Conservation (phyloP, 2,888 invertebrate species). For the Pelosia muscerda region DNA sequence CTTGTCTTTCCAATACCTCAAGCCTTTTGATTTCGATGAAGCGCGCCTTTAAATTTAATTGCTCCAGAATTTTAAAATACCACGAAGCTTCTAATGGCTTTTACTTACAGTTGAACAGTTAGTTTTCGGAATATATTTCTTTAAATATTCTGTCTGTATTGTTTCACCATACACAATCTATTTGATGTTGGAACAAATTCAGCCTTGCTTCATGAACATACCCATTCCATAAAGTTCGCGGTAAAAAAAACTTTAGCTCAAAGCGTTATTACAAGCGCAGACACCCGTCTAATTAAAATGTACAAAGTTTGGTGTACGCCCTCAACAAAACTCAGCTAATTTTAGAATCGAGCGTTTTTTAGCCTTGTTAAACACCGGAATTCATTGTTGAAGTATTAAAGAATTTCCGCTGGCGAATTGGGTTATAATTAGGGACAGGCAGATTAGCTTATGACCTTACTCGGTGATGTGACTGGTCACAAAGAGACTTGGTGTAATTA, state of each 20-base stretch:
- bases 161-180: neutral
- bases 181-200: neutral
- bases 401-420: neutral
- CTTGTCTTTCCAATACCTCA: neutral
- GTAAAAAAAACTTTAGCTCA: slow-evolving; percentile 22
- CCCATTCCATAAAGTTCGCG: neutral
- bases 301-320: slow-evolving; percentile 8
- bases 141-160: neutral
- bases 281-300: slow-evolving; percentile 36
- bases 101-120: neutral
- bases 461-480: neutral
- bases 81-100: neutral
- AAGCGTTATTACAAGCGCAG: slow-evolving; percentile 32
- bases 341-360: neutral
- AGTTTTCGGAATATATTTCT: no score
- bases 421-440: neutral
- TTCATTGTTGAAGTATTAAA: neutral
- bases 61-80: neutral
- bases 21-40: no score
- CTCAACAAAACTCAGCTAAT: neutral
- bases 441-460: neutral
- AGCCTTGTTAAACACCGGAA: neutral
- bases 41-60: neutral
- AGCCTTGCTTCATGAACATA: neutral
- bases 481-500: neutral